Percentiles rank a stretch among this genome's conserved stretches.
phyloP scores from a whole-genome alignment of 2,797 vertebrate genomes.

The Clarias pachynema region DNA sequence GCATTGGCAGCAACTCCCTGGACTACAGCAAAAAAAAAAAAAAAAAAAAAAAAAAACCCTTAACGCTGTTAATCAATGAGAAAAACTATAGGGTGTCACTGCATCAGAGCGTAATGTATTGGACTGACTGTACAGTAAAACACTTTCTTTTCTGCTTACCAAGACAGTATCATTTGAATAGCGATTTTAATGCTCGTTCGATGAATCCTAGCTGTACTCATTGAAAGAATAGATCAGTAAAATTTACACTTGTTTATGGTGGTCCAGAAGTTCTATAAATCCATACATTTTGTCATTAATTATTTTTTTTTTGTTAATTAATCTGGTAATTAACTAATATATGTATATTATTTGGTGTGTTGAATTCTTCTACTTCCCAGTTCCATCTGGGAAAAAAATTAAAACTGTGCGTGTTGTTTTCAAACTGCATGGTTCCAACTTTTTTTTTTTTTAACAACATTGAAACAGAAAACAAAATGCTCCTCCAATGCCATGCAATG shows the following conservation, averaged over 20 bases:
- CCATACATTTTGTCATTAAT: not conserved
- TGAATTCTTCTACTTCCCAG: not conserved
- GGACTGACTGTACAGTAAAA: conserved; percentile 18
- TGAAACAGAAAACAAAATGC: conserved; percentile 9
- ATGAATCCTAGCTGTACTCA: not conserved
- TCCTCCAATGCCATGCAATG: conserved; percentile 4
- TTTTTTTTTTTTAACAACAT: not conserved
- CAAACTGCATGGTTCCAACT: conserved; percentile 20
- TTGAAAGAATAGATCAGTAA: not conserved
- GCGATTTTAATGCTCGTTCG: conserved; percentile 13
- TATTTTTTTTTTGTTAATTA: not conserved
- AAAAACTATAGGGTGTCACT: conserved; percentile 58
- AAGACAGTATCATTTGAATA: conserved; percentile 26
- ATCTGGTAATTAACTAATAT: not conserved
- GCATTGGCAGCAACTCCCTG: conserved; percentile 49
- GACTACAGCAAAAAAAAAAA: conserved; percentile 45
- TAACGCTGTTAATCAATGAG: conserved; percentile 70
- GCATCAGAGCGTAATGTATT: conserved; percentile 20
- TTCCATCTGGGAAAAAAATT: not conserved
- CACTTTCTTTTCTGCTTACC: conserved; percentile 20
- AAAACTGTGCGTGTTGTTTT: not conserved
- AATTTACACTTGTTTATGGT: not conserved
- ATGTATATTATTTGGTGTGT: not conserved
- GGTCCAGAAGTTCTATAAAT: not conserved
- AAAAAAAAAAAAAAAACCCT: conserved; percentile 43